A percentile compares a stretch with the other conserved stretches of the same genome.
Conservation (phyloP, 2,888 invertebrate genomes). For the Osedax frankpressi region DNA sequence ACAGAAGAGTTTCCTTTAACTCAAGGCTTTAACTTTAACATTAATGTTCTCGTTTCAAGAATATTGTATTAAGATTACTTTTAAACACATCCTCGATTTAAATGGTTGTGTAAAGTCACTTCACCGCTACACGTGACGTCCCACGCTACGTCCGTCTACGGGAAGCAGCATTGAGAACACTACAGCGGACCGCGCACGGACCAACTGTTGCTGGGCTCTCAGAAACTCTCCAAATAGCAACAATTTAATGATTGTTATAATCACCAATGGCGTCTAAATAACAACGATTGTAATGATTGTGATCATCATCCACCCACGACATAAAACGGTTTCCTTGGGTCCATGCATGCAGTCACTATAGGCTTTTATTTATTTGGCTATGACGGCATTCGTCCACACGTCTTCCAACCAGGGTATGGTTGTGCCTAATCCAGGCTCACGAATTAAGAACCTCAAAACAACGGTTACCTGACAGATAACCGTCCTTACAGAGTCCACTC, state of each 20-base stretch:
- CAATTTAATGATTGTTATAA: too few species aligned
- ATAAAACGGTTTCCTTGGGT: not conserved
- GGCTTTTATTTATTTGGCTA: not conserved
- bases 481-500: not conserved
- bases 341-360: not conserved
- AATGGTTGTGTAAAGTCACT: not conserved
- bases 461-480: not conserved
- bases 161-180: not conserved
- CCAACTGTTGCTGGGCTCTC: not conserved
- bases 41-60: not conserved
- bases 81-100: not conserved
- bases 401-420: not conserved
- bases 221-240: not conserved
- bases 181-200: not conserved
- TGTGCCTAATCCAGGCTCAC: not conserved
- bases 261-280: too few species aligned
- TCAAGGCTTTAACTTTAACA: not conserved
- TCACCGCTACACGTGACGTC: not conserved
- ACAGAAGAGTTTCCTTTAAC: too few species aligned
- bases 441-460: not conserved
- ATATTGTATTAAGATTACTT: not conserved
- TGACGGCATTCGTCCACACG: not conserved
- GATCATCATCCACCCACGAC: not conserved
- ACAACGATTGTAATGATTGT: too few species aligned
- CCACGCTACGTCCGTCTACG: not conserved